Base-by-base conservation (phyloP, 2,888 invertebrate genomes). In the Andrena fulva region DNA sequence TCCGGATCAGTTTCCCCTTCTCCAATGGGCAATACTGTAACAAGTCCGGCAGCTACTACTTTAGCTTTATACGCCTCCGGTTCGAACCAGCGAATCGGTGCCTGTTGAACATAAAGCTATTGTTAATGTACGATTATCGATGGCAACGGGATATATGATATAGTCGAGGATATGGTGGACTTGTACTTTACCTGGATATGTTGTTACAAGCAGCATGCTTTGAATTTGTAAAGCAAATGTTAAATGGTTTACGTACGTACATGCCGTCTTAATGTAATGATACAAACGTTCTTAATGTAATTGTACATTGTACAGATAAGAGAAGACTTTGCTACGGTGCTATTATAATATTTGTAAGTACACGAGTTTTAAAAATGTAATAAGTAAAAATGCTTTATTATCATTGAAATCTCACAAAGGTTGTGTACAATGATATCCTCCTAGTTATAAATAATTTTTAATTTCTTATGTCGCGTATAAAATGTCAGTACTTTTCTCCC, bases 51-150 rank as follows among this genome's bases (percentile, higher is more conserved):
- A 63, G 93, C 91, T 84, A 92, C 93, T 89, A 93, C 90, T 87
- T 92, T 93, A 85, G 92, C 89, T 91, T 93, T 93, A 89, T 94
- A 93, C 73, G 92, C 88, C 87, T 93, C 94, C 91, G 94, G 93
- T 92, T 94, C 94, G 93, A 94, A 94, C 93, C 93, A 93, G 92
- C 92, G 92, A 93, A 94, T 93, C 93, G 94, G 93, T 91, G 91
- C 90, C 94, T 94, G 89, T 78, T 20, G 75, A 87, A 69, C 24
- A 24, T 73, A 81, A 80, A 77, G 54, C 50, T n/a, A 63, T 62
- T 12, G 8, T 35, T 78, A 48, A 59, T 35, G n/a, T 67, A 50
- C 12, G 24, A 56, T 27, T 52, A 56, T 67, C 35, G 16, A 50
- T 35, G 7, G 27, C 8, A 48, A 56, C 4, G n/a, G 16, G 16